Base-by-base conservation (phyloP, 2,797 vertebrate genomes). In the Gymnoscopelus microlampas region DNA sequence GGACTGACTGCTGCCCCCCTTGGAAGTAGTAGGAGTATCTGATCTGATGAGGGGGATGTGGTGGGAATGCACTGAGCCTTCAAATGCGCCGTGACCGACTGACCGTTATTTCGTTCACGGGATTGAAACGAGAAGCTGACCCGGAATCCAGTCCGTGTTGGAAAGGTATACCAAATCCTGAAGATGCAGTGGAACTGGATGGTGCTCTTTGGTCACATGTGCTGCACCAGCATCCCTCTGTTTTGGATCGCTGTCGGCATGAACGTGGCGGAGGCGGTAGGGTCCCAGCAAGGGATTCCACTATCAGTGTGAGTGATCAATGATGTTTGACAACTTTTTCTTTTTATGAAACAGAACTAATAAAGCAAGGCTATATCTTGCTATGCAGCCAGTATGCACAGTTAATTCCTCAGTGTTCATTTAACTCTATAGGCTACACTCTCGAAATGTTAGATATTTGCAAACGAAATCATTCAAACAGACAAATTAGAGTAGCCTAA, bases 251-350 rank as follows among this genome's bases (percentile, higher is more conserved):
- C 91, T 74, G 84, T 95, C 77, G 92, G 91, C 79, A 83, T 93
- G 71, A 87, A 93, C 63, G 87, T 94, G 86, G 84, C 91, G 90
- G 92, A 91, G 81, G 94, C 90, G 88, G 89, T 90, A 85, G 95
- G 92, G 83, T 95, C 96, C 82, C 96, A 97, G 92, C 96, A 95
- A 93, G 97, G 96, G 88, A 98, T 98, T 85, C 98, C 98, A 80
- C 93, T 97, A 80, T 97, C 97, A 63, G 97, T 98, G 97, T 99
- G 95, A 99, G 97, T 99, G 88, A 81, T 19, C 19, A 57, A 64
- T 24, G 68, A 78, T 24, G 60, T 73, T 73, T 53, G 68, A 24
- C 51, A 85, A 85, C 78, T 88, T 81, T 73, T 24, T 47, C 49
- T 44, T 3, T 26, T 3, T 63, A 19, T 7, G 35, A 39, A 39